A percentile compares a stretch with the other conserved stretches of the same genome.
phyloP scores from a whole-genome alignment of 2,888 invertebrate species.

The Acronicta psi region DNA sequence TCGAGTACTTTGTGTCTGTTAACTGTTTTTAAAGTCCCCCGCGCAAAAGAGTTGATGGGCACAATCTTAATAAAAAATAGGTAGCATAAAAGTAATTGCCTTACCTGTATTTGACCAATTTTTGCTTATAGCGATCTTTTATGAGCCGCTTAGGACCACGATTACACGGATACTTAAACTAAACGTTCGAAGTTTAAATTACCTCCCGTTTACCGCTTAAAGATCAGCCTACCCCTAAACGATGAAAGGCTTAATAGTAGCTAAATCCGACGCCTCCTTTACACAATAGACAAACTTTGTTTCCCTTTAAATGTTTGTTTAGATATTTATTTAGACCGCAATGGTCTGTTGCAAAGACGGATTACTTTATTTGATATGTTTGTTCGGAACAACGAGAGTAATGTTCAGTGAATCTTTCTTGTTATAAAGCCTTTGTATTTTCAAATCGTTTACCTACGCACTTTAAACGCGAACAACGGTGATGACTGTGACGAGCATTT shows the following conservation, averaged over 20 bases:
- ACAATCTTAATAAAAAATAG: no score
- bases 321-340: slow-evolving; percentile 25
- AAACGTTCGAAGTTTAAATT: slow-evolving; percentile 11
- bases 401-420: slow-evolving; percentile 27
- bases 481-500: no score
- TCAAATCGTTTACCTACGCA: background rate
- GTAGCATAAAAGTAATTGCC: no score
- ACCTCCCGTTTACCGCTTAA: slow-evolving; percentile 1
- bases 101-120: no score
- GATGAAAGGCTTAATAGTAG: slow-evolving; percentile 16
- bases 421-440: background rate
- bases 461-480: background rate
- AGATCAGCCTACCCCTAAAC: slow-evolving; percentile 7
- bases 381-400: slow-evolving; percentile 15
- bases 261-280: slow-evolving; percentile 11
- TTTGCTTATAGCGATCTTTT: no score
- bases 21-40: no score
- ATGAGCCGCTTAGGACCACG: background rate
- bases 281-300: slow-evolving; percentile 39
- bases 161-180: background rate
- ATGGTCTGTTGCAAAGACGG: slow-evolving; percentile 16
- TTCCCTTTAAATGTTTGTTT: slow-evolving; percentile 18
- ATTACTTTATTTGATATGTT: slow-evolving; percentile 27
- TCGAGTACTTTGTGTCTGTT: no score
- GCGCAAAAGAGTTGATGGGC: no score